Evolutionary conservation across 2,888 invertebrate species (phyloP).

Genomic region (Halocaridina rubra): DNA sequence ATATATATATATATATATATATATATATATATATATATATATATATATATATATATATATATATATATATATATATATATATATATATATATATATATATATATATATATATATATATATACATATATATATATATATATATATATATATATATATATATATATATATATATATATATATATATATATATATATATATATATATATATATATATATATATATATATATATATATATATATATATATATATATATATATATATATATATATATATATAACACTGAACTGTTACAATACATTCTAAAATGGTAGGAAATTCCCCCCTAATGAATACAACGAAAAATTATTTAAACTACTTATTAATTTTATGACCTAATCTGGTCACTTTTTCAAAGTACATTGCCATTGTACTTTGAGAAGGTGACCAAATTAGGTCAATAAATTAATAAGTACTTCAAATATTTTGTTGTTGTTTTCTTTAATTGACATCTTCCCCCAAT

Average conservation of each 20-base stretch:
- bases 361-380: no score
- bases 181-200: slow-evolving; percentile 37
- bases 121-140: slow-evolving; percentile 41
- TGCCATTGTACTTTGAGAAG: no score
- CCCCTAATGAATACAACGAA: not conserved
- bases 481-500: no score
- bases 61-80: slow-evolving; percentile 23
- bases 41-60: not conserved
- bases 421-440: no score
- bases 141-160: slow-evolving; percentile 11
- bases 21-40: not conserved
- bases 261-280: slow-evolving; percentile 10
- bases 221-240: slow-evolving; percentile 9
- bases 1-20: not conserved
- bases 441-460: no score
- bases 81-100: slow-evolving; percentile 19
- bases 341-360: no score
- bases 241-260: slow-evolving; percentile 31
- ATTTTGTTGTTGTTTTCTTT: no score
- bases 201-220: not conserved
- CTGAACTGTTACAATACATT: no score
- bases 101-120: slow-evolving; percentile 42
- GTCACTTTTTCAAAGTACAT: no score
- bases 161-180: slow-evolving; percentile 35
- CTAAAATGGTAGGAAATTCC: no score